Conservation (phyloP, 2,888 invertebrate species). For the Phyllotreta striolata region DNA sequence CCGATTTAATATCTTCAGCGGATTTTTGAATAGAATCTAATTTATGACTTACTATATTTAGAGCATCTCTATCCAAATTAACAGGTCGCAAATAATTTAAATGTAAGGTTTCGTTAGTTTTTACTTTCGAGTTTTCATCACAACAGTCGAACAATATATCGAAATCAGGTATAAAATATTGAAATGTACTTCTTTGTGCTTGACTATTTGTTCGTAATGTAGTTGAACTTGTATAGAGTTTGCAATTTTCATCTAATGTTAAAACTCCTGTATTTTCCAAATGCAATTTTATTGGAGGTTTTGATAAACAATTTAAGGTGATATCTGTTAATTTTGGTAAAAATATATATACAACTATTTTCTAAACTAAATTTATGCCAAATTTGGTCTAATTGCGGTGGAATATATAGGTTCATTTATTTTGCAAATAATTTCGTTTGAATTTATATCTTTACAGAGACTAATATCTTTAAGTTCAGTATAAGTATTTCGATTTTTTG, state of each 20-base stretch:
- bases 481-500: slow-evolving; percentile 24
- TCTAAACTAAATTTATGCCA: slow-evolving; percentile 23
- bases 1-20: slow-evolving; percentile 2
- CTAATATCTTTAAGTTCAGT: slow-evolving; percentile 12
- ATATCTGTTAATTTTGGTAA: slow-evolving; percentile 16
- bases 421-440: slow-evolving; percentile 19
- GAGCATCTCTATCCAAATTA: slow-evolving; percentile 7
- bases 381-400: slow-evolving; percentile 18
- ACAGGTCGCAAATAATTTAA: slow-evolving; percentile 7
- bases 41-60: slow-evolving; percentile 9
- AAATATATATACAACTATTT: slow-evolving; percentile 27
- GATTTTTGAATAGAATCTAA: neutral
- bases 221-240: slow-evolving; percentile 5
- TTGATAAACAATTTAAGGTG: slow-evolving; percentile 20
- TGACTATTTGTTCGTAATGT: neutral
- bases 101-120: neutral
- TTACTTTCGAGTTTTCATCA: neutral
- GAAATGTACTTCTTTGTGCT: neutral
- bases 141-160: slow-evolving; percentile 1
- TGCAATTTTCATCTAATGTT: neutral
- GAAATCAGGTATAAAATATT: slow-evolving; percentile 6
- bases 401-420: slow-evolving; percentile 20
- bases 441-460: slow-evolving; percentile 9
- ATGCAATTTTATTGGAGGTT: neutral
- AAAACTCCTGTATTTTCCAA: slow-evolving; percentile 14